phyloP scores from a whole-genome alignment of 1,140 invertebrate genomes.

The Drosophila jambulina region DNA sequence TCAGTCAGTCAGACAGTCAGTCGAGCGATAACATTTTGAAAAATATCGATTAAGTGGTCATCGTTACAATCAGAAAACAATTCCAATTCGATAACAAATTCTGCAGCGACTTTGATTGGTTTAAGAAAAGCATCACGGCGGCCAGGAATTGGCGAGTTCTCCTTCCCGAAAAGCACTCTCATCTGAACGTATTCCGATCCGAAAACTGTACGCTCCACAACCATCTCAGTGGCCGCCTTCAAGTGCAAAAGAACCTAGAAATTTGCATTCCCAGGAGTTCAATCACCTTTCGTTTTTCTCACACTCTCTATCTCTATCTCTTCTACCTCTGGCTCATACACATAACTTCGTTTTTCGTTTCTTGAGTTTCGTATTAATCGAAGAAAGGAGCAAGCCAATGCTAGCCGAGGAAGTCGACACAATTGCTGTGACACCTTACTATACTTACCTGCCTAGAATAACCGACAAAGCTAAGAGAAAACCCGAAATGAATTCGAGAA shows the following conservation, averaged over 20 bases:
- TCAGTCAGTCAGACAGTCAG: conserved; percentile 24
- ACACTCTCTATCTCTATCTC: conserved; percentile 52
- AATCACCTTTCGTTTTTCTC: conserved; percentile 44
- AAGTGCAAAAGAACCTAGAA: conserved; percentile 41
- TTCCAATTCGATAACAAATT: conserved; percentile 43
- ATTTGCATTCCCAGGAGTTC: conserved; percentile 78
- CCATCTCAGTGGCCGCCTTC: conserved; percentile 48
- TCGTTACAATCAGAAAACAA: conserved; percentile 66
- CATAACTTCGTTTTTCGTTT: conserved; percentile 31
- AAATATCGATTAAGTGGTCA: conserved; percentile 85
- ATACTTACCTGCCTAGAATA: conserved; percentile 73
- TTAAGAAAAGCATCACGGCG: conserved; percentile 19
- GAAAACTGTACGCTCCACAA: conserved; percentile 32
- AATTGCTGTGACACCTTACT: conserved; percentile 81
- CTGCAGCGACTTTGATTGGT: conserved; percentile 44
- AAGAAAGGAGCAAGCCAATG: conserved; percentile 22
- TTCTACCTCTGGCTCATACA: conserved; percentile 41
- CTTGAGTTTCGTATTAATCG: conserved; percentile 31
- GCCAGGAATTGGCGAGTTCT: conserved; percentile 13
- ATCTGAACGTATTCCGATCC: conserved; percentile 30
- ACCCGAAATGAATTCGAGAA: conserved; percentile 60
- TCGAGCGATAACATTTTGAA: conserved; percentile 66
- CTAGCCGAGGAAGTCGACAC: conserved; percentile 53
- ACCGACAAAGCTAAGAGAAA: conserved; percentile 22
- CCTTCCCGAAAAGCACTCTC: conserved; percentile 10